Evolutionary conservation across 2,888 invertebrate genomes (phyloP).

Genomic region (Chirona hameri): DNA sequence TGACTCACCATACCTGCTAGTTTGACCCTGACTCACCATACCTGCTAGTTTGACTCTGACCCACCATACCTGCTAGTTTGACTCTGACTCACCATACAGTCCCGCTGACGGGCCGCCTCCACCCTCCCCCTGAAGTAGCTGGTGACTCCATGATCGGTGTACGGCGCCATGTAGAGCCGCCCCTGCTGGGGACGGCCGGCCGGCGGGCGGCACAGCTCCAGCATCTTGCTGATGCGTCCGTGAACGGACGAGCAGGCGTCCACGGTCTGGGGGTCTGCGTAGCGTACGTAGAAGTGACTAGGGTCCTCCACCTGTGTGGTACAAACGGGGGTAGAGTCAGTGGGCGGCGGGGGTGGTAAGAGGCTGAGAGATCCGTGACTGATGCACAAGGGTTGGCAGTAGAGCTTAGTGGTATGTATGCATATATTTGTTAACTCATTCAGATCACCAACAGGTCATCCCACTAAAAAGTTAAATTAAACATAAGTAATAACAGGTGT

Average conservation of each 20-base stretch:
- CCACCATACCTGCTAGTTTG: no score
- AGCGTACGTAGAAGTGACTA: slow-evolving; percentile 34
- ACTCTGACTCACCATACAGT: slow-evolving; percentile 1
- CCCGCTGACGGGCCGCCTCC: not conserved
- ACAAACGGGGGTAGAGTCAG: not conserved
- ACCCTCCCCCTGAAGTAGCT: not conserved
- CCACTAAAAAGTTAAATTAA: no score
- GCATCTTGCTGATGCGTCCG: not conserved
- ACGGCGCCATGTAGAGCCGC: slow-evolving; percentile 2
- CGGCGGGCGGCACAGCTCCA: not conserved
- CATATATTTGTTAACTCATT: no score
- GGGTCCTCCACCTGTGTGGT: slow-evolving; percentile 32
- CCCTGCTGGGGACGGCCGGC: not conserved
- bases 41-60: no score
- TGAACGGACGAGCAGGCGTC: not conserved
- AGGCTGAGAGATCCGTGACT: not conserved
- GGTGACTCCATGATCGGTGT: not conserved
- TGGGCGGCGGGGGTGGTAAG: no score
- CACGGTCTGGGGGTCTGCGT: slow-evolving; percentile 2
- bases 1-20: no score
- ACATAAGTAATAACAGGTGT: no score
- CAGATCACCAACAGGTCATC: no score
- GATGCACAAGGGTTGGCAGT: no score
- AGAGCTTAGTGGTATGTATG: no score
- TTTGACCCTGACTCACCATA: no score